phyloP scores from a whole-genome alignment of 2,888 invertebrate species.

The Drosophila mayaguana region DNA sequence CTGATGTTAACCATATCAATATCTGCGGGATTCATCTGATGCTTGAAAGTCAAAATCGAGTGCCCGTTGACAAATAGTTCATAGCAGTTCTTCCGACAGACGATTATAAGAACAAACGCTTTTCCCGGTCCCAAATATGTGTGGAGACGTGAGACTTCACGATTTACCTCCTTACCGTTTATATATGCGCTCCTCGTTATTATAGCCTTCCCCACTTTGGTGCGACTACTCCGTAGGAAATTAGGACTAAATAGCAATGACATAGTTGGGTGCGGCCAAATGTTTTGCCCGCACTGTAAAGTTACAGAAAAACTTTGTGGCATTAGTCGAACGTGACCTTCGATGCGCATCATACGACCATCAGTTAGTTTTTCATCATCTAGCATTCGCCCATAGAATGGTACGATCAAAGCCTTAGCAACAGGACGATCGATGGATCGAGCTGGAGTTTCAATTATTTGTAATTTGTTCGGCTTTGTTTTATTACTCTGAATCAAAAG shows the following conservation, averaged over 20 bases:
- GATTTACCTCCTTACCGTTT: conserved; percentile 84
- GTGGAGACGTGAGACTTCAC: conserved; percentile 62
- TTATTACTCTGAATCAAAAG: background rate
- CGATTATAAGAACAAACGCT: conserved; percentile 73
- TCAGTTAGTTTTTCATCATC: conserved; percentile 77
- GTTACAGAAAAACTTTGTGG: conserved; percentile 91
- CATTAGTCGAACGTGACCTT: conserved; percentile 88
- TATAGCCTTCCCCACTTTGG: conserved; percentile 85
- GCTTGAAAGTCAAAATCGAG: conserved; percentile 88
- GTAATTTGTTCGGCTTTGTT: conserved; percentile 23
- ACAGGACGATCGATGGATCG: conserved; percentile 3
- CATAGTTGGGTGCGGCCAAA: conserved; percentile 90
- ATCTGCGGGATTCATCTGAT: conserved; percentile 86
- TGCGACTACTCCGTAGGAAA: conserved; percentile 84
- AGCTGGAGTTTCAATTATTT: conserved; percentile 16
- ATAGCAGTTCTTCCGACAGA: conserved; percentile 62
- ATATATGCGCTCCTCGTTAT: conserved; percentile 89
- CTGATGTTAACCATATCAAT: conserved; percentile 89
- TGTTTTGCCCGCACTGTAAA: conserved; percentile 87
- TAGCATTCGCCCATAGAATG: conserved; percentile 79
- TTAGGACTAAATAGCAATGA: conserved; percentile 91
- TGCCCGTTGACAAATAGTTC: conserved; percentile 85
- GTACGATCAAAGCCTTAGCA: conserved; percentile 70
- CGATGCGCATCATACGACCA: conserved; percentile 86
- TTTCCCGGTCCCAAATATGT: conserved; percentile 78